A percentile compares a stretch with the other conserved stretches of the same genome.
Evolutionary conservation across 2,797 vertebrate species (phyloP).

Genomic region (Peromyscus melanophrys): DNA sequence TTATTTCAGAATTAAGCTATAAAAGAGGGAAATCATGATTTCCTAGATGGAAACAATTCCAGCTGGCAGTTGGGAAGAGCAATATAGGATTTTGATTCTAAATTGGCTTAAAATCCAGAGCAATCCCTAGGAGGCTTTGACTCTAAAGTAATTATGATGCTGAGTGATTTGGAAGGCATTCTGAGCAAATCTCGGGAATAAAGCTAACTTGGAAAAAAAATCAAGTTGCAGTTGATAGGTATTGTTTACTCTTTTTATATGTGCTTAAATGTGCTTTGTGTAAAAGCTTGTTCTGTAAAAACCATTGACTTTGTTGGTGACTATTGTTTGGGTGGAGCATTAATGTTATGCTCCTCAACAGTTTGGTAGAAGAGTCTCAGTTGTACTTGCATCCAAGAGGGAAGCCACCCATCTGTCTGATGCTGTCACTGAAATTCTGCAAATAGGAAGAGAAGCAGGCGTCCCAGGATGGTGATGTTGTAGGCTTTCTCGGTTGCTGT

Average conservation of each 20-base stretch:
- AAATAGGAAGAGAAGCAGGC: background rate
- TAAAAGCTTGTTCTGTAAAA: slow-evolving; percentile 46
- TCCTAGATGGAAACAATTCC: slow-evolving; percentile 45
- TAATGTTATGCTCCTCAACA: background rate
- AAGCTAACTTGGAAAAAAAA: background rate
- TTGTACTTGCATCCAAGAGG: background rate
- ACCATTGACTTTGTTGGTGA: background rate
- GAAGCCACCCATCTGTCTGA: background rate
- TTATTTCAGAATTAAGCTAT: slow-evolving; percentile 76
- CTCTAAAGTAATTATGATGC: slow-evolving; percentile 72
- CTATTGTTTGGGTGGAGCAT: slow-evolving; percentile 29
- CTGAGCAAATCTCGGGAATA: slow-evolving; percentile 65
- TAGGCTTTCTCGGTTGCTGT: background rate
- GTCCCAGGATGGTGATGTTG: background rate
- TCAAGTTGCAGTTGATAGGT: background rate
- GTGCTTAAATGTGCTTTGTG: slow-evolving; percentile 47
- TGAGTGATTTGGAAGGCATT: slow-evolving; percentile 72
- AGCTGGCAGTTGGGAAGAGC: slow-evolving; percentile 69
- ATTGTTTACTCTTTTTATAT: slow-evolving; percentile 46
- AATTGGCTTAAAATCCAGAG: slow-evolving; percentile 63
- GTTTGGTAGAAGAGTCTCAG: slow-evolving; percentile 22
- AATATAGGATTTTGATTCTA: slow-evolving; percentile 69
- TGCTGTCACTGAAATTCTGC: background rate
- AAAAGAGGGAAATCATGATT: slow-evolving; percentile 72
- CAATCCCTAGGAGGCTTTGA: slow-evolving; percentile 61